Percentiles rank a stretch among this genome's conserved stretches.
Conservation (phyloP, 2,888 invertebrate species). For the Brachynemurus nebulosus region DNA sequence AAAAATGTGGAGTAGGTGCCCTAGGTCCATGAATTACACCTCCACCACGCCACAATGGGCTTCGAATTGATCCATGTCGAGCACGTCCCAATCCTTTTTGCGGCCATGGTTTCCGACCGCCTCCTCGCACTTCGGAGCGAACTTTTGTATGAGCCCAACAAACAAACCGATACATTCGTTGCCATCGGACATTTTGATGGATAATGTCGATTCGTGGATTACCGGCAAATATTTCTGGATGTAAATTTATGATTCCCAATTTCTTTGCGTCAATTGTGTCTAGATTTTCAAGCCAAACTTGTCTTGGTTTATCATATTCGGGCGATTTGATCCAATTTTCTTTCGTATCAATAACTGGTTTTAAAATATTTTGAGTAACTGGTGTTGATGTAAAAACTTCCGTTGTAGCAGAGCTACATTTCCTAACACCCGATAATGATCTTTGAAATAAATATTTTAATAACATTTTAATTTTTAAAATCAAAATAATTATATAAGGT, state of each 20-base stretch:
- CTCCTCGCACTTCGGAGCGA: slow-evolving; percentile 75
- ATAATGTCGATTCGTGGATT: slow-evolving; percentile 79
- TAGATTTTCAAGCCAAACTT: slow-evolving; percentile 79
- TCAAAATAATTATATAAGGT: too few species aligned
- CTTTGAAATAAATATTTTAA: too few species aligned
- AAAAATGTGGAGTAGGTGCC: slow-evolving; percentile 81
- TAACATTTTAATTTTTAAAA: too few species aligned
- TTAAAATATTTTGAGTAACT: too few species aligned
- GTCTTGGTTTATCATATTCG: slow-evolving; percentile 46
- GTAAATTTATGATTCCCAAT: slow-evolving; percentile 74
- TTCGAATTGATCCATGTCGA: slow-evolving; percentile 82
- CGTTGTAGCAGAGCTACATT: too few species aligned
- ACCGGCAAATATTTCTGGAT: slow-evolving; percentile 75
- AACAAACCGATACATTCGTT: slow-evolving; percentile 64
- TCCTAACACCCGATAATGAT: too few species aligned
- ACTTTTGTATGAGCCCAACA: slow-evolving; percentile 65
- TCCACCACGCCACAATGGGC: slow-evolving; percentile 75
- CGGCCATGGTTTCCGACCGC: slow-evolving; percentile 91
- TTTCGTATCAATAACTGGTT: too few species aligned
- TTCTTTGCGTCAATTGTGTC: slow-evolving; percentile 62
- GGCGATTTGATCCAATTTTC: slow-evolving; percentile 38
- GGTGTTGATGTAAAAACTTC: too few species aligned
- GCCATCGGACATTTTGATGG: slow-evolving; percentile 78
- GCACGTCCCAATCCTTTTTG: slow-evolving; percentile 89
- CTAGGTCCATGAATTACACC: slow-evolving; percentile 83